phyloP scores from a whole-genome alignment of 2,797 vertebrate genomes.

The Tachyglossus aculeatus region DNA sequence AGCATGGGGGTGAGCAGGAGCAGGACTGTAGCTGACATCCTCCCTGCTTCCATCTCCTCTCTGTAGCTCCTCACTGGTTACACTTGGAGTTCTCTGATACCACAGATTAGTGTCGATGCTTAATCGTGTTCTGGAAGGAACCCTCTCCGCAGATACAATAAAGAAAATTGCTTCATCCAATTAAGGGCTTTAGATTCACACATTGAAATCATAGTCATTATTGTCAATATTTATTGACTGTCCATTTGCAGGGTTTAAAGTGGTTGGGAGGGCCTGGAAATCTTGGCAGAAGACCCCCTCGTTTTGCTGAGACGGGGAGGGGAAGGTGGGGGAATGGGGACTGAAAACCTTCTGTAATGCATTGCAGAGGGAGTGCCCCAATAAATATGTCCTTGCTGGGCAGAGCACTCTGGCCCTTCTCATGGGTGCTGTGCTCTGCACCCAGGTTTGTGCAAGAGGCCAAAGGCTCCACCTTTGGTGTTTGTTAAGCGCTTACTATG shows the following conservation, averaged over 20 bases:
- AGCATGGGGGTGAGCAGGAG: too few species aligned
- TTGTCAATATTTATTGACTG: neutral
- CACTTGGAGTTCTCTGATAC: neutral
- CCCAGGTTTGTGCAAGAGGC: too few species aligned
- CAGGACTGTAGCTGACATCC: too few species aligned
- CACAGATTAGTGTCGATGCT: conserved; percentile 4
- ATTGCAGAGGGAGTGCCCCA: too few species aligned
- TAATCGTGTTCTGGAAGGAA: conserved; percentile 29
- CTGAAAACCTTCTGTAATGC: too few species aligned
- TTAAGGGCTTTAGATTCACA: too few species aligned
- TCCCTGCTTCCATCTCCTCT: too few species aligned
- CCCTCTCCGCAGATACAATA: conserved; percentile 2
- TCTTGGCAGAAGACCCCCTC: neutral
- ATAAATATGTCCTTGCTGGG: too few species aligned
- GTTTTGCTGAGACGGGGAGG: neutral
- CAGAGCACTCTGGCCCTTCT: too few species aligned
- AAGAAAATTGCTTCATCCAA: conserved; percentile 5
- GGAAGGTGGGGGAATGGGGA: neutral
- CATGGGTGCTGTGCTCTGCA: too few species aligned
- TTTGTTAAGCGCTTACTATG: too few species aligned
- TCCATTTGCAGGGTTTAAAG: neutral
- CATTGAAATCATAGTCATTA: neutral
- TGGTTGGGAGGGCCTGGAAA: neutral
- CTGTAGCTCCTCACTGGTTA: neutral
- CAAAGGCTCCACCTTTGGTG: too few species aligned